A percentile compares a stretch with the other conserved stretches of the same genome.
Evolutionary conservation across 2,888 invertebrate genomes (phyloP).

Genomic region (Campoplex nolae): DNA sequence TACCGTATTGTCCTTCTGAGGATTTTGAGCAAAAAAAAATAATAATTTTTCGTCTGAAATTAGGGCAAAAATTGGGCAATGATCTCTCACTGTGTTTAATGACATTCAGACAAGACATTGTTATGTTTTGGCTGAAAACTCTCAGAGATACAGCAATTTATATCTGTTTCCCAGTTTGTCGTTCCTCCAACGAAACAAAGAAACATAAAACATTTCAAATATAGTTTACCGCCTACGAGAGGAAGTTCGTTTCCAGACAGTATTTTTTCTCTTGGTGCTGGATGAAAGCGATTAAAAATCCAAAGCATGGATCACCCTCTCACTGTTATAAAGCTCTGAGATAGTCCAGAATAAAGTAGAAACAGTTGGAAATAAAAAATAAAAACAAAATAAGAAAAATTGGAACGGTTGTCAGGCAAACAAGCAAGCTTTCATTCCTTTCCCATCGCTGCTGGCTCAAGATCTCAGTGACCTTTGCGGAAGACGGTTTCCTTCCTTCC

Average conservation of each 20-base stretch:
- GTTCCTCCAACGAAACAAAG: no score
- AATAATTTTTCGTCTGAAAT: no score
- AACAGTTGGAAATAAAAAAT: conserved; percentile 5
- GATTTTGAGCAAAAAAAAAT: no score
- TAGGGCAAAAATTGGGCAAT: no score
- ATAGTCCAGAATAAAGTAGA: background rate
- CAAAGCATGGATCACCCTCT: background rate
- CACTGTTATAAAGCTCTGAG: background rate
- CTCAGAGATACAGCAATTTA: background rate
- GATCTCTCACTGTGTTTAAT: no score
- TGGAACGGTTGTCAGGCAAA: conserved; percentile 7
- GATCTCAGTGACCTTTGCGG: conserved; percentile 29
- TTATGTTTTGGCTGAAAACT: no score
- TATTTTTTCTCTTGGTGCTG: background rate
- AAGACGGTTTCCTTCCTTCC: conserved; percentile 48
- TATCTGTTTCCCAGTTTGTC: background rate
- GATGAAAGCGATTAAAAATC: background rate
- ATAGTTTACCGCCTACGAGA: no score
- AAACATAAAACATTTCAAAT: no score
- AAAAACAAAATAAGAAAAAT: conserved; percentile 16
- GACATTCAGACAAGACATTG: no score
- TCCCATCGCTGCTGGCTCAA: conserved; percentile 14
- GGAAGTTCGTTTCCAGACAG: no score
- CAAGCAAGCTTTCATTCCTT: conserved; percentile 30
- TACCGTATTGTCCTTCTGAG: no score